Percentiles rank a stretch among this genome's conserved stretches.
Evolutionary conservation across 2,113 vertebrate genomes (phyloP).

Genomic region (Saiga tatarica): DNA sequence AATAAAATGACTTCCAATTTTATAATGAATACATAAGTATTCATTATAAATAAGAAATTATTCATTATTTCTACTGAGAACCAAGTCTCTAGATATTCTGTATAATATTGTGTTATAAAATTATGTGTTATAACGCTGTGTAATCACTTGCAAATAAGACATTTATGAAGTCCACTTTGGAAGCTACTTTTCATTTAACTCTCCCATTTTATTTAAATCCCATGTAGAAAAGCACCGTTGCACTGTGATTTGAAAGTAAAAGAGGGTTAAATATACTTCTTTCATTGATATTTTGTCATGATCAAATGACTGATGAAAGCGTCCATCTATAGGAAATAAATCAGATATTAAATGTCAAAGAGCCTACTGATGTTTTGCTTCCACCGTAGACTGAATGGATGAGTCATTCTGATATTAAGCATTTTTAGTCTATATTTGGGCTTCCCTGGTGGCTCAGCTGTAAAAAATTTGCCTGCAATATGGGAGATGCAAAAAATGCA

Average conservation of each 20-base stretch:
- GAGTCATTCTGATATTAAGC: neutral
- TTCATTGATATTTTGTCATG: neutral
- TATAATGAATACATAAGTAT: neutral
- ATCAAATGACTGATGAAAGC: neutral
- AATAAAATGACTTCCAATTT: neutral
- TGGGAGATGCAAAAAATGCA: neutral
- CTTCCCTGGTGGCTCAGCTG: neutral
- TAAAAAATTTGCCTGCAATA: neutral
- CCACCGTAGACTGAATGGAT: neutral
- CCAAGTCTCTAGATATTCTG: neutral
- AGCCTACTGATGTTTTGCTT: neutral
- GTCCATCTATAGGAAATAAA: neutral
- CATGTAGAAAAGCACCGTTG: neutral
- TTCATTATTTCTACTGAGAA: neutral
- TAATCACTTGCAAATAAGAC: constrained; percentile 10
- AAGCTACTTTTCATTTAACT: neutral
- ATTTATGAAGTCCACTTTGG: neutral
- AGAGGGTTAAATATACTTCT: neutral
- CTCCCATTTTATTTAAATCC: neutral
- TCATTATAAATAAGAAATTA: constrained; percentile 3
- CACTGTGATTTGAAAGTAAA: neutral
- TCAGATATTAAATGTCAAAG: neutral
- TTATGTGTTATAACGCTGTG: neutral
- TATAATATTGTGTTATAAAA: neutral
- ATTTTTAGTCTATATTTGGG: neutral